phyloP scores from a whole-genome alignment of 2,113 vertebrate species.

The Acrocephalus kingi region DNA sequence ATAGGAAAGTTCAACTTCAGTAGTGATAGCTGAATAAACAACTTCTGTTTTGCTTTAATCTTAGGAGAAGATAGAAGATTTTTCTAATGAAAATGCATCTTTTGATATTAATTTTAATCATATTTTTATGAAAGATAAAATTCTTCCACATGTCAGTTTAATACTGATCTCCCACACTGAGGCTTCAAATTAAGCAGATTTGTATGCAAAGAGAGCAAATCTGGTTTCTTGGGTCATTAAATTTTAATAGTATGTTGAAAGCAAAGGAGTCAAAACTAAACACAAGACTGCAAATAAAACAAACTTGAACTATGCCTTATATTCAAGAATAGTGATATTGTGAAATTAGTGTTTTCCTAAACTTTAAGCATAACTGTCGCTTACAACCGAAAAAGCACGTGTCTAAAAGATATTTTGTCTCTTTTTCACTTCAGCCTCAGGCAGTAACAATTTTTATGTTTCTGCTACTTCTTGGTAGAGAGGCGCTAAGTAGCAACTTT shows the following conservation, averaged over 20 bases:
- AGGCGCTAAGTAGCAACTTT: rapidly evolving
- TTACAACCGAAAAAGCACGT: background rate
- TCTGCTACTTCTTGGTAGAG: background rate
- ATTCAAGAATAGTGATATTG: background rate
- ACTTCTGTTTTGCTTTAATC: background rate
- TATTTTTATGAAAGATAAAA: background rate
- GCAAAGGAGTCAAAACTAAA: background rate
- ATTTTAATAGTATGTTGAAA: background rate
- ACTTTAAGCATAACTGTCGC: background rate
- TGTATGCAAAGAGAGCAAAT: background rate
- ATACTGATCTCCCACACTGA: background rate
- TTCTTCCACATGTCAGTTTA: background rate
- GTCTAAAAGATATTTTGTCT: background rate
- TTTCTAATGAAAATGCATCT: background rate
- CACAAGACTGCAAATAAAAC: background rate
- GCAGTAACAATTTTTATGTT: background rate
- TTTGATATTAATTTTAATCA: background rate
- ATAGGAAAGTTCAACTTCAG: background rate
- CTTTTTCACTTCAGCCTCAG: background rate
- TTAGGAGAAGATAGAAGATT: rapidly evolving
- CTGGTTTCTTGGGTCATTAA: background rate
- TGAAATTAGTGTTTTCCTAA: background rate
- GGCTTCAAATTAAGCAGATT: background rate
- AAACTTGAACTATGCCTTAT: background rate
- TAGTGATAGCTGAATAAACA: background rate